Evolutionary conservation across 2,113 vertebrate genomes (phyloP).

Genomic region (Athene cunicularia): DNA sequence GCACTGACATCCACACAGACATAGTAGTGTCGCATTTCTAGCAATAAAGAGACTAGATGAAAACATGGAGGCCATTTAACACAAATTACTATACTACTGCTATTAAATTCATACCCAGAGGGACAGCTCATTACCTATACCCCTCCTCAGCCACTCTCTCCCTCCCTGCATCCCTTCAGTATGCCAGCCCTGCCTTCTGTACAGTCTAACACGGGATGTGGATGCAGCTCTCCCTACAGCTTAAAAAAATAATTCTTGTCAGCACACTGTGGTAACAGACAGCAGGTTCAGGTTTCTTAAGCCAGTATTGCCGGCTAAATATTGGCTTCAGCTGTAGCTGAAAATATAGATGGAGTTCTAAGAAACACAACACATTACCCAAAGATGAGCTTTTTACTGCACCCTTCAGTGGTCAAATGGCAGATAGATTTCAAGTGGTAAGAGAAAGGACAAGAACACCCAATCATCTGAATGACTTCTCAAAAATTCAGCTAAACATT

Average conservation of each 20-base stretch:
- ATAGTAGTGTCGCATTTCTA: background rate
- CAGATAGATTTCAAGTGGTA: background rate
- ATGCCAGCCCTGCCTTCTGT: background rate
- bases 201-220: background rate
- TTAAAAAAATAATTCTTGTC: background rate
- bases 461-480: background rate
- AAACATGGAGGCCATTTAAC: background rate
- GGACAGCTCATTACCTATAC: background rate
- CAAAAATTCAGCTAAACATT: background rate
- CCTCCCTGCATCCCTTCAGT: background rate
- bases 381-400: background rate
- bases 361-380: background rate
- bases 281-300: background rate
- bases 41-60: background rate
- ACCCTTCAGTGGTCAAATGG: background rate
- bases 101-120: background rate
- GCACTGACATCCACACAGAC: background rate
- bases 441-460: background rate
- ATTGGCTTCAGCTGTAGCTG: background rate
- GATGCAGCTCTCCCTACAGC: background rate
- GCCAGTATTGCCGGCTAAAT: background rate
- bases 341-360: background rate
- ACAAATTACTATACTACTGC: background rate
- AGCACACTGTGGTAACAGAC: background rate
- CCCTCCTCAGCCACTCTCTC: background rate